Conservation (phyloP, 2,888 invertebrate genomes). For the Eupeodes luniger region DNA sequence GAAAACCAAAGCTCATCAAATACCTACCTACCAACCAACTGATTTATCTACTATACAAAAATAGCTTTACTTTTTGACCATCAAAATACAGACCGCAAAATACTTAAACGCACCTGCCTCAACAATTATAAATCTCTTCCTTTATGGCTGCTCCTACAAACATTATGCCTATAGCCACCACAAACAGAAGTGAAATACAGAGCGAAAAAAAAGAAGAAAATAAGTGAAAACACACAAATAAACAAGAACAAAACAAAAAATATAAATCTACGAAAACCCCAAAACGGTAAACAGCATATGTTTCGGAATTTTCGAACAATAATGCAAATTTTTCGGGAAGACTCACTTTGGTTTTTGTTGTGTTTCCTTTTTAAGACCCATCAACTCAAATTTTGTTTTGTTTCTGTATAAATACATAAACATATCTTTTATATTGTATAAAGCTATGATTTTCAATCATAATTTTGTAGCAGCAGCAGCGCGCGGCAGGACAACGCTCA, state of each 20-base stretch:
- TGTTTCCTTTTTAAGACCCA: slow-evolving; percentile 17
- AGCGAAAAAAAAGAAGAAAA: not conserved
- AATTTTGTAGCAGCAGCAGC: slow-evolving; percentile 18
- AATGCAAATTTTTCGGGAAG: slow-evolving; percentile 60
- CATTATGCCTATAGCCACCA: not conserved
- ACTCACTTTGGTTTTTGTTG: slow-evolving; percentile 60
- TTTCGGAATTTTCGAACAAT: slow-evolving; percentile 58
- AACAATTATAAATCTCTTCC: slow-evolving; percentile 61
- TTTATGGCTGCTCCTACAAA: not conserved
- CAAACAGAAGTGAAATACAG: not conserved
- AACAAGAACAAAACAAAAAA: slow-evolving; percentile 3
- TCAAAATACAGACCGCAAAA: slow-evolving; percentile 15
- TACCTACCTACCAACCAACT: not conserved
- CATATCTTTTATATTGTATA: slow-evolving; percentile 18
- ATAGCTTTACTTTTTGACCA: slow-evolving; percentile 7
- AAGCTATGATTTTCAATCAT: slow-evolving; percentile 62
- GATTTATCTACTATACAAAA: not conserved
- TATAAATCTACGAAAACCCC: not conserved
- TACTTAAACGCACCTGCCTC: slow-evolving; percentile 20
- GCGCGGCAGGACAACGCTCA: slow-evolving; percentile 40
- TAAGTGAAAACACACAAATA: not conserved
- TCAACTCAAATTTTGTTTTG: not conserved
- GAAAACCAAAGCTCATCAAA: no score
- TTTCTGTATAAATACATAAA: no score
- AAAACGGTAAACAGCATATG: slow-evolving; percentile 68